Base-by-base conservation (phyloP, 1,140 invertebrate genomes). In the Scylla paramamosain region DNA sequence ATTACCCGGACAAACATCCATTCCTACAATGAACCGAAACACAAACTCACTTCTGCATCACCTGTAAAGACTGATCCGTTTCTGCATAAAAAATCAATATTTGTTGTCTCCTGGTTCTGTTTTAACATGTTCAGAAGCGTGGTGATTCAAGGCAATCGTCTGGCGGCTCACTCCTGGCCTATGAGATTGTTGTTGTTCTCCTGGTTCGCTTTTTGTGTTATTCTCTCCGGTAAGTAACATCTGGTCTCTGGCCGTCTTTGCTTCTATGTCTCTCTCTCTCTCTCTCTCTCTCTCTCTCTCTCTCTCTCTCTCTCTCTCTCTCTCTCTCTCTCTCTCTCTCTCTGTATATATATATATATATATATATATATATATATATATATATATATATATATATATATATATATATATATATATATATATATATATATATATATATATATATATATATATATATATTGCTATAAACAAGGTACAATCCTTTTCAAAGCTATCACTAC, bases 111-210 rank as follows among this genome's bases (percentile, higher is more conserved):
- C 45, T 25, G 10, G 20, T 88, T 67, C 29, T 45, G 52, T 46
- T 94, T 94, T 67, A 94, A 94, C 86, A 89, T 94, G 52, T 83
- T 94, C 10, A 14, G 93, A 20, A 94, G 86, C 25, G 29, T 94
- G 0, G 52, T 94, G 2, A 25, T 90, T 14, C 93, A 94, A 90
- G 93, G 93, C 0, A 94, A 94, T 39, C 46, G 28, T 3, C 25
- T 94, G 12, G 10, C 32, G 0, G 93, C 52, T 45, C 0, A 32
- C 12, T 20, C 20, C 6, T 82, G 67, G 59, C 93, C 93, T 39
- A 29, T 94, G 29, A 89, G 93, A 31, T 20, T 94, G 4, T 14
- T 94, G 0, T 86, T 94, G 7, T 89, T 94, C 52, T 94, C 88
- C 52, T 94, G 93, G 93, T 90, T 77, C 16, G 52, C 88, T 20